phyloP scores from a whole-genome alignment of 2,797 vertebrate species.

The Loris lydekkerianus region DNA sequence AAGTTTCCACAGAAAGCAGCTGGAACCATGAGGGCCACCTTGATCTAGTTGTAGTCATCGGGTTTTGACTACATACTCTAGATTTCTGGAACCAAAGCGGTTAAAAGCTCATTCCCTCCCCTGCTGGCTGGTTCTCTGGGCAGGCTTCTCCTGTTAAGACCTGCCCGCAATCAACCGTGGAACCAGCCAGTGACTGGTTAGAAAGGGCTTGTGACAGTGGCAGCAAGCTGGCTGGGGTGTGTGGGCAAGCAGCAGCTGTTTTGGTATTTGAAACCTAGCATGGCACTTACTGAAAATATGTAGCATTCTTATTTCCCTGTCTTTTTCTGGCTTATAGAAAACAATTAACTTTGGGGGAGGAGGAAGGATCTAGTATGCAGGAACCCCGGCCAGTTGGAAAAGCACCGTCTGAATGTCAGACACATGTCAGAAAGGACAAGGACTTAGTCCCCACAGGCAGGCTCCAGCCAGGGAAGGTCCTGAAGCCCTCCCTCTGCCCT shows the following conservation, averaged over 20 bases:
- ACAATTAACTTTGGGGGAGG: not conserved
- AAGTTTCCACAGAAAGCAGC: not conserved
- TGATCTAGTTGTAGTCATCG: not conserved
- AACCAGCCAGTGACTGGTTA: not conserved
- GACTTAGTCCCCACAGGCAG: not conserved
- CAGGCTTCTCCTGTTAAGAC: not conserved
- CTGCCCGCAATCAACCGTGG: not conserved
- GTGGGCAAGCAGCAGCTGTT: not conserved
- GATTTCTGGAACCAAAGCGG: not conserved
- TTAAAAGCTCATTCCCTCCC: not conserved
- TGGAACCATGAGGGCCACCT: not conserved
- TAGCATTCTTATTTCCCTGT: not conserved
- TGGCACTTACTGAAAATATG: not conserved
- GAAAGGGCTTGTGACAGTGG: fast-evolving
- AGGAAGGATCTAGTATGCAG: not conserved
- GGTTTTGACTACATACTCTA: not conserved
- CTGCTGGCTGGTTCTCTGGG: not conserved
- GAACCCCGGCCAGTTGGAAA: not conserved
- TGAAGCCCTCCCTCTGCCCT: not conserved
- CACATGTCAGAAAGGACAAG: not conserved
- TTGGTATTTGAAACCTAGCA: not conserved
- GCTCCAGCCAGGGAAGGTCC: not conserved
- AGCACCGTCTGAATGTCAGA: not conserved
- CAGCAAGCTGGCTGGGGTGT: not conserved
- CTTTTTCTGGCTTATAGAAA: not conserved